These are phyloP conservation scores for Ectemnius continuus DNA, from an alignment of 2,888 invertebrate genomes.

Conservation along the genomic window DNA sequence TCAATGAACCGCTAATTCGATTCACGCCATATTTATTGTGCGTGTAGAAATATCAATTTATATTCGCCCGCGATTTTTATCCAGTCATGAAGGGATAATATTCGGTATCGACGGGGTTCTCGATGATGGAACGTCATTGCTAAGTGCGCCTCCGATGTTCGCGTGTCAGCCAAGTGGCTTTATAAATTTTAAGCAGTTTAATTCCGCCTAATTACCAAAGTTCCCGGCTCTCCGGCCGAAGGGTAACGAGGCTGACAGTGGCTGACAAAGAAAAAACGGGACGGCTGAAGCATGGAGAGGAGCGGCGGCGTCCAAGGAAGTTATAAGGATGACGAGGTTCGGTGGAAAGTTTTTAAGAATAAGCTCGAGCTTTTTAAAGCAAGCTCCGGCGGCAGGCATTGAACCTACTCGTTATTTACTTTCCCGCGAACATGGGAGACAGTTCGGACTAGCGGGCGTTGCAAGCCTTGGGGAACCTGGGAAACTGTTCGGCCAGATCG, in stretches of 20 bases:
- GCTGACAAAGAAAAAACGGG: slow-evolving; percentile 11
- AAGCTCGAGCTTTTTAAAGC: slow-evolving; percentile 29
- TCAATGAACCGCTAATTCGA: too few species aligned
- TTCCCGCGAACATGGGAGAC: slow-evolving; percentile 25
- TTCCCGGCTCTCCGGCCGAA: slow-evolving; percentile 37
- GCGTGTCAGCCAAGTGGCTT: slow-evolving; percentile 51
- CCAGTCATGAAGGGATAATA: slow-evolving; percentile 5
- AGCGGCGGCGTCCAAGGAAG: neutral
- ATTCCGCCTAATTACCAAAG: slow-evolving; percentile 68
- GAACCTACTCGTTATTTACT: slow-evolving; percentile 54
- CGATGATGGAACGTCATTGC: too few species aligned
- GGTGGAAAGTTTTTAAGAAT: slow-evolving; percentile 50
- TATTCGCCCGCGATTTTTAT: neutral
- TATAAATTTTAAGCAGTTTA: slow-evolving; percentile 69
- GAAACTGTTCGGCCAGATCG: slow-evolving; percentile 36
- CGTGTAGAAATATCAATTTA: too few species aligned
- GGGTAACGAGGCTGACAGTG: slow-evolving; percentile 14
- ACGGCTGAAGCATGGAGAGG: slow-evolving; percentile 13
- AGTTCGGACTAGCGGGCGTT: neutral
- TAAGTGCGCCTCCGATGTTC: too few species aligned
- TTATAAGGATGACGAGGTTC: neutral
- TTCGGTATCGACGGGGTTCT: too few species aligned
- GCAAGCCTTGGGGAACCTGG: slow-evolving; percentile 10
- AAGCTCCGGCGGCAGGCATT: slow-evolving; percentile 15
- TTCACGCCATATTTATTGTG: too few species aligned